Evolutionary conservation across 2,113 vertebrate species (phyloP), one percentile per base, ranked within the genome.

Genomic region (Percina caprodes): DNA sequence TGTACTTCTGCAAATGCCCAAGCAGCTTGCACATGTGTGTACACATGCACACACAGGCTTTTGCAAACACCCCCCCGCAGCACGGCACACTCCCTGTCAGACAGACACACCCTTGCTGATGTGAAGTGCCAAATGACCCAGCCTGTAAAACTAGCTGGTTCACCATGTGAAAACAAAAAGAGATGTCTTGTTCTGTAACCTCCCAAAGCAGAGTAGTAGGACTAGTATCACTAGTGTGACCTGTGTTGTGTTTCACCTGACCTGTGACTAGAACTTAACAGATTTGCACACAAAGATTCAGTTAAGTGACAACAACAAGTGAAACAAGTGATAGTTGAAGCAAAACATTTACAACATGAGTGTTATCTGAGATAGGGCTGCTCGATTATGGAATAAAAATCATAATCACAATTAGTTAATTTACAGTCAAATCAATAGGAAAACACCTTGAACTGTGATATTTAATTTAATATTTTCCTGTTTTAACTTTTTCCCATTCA

Each of bases 141-240:
- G 66, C 91, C 74, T 83, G 92, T 84, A 65, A 77, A 91, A 91
- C 88, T 13, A 69, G 86, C 80, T 83, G 71, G 39, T 71, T n/a
- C n/a, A n/a, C n/a, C n/a, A n/a, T n/a, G n/a, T n/a, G n/a, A n/a
- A n/a, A n/a, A n/a, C n/a, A n/a, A 74, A 23, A 35, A 11, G 18
- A 33, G 0, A 54, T 7, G 24, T 45, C 45, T 23, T 1, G 51
- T 19, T 0, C 2, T 4, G 21, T 35, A 65, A 63, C 24, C 2
- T 69, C 70, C 6, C 21, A 67, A 26, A 56, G 9, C 39, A 6
- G 3, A 42, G 39, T 0, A 42, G n/a, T 18, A 11, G 8, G 58
- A 65, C 18, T 4, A 46, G 1, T 39, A 39, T 4, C 33, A 7
- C 48, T 6, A 33, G 39, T 51, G 55, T 30, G 39, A 10, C 26